Percentiles rank a stretch among this genome's conserved stretches.
Evolutionary conservation across 2,888 invertebrate species (phyloP).

Genomic region (Cloeon dipterum): DNA sequence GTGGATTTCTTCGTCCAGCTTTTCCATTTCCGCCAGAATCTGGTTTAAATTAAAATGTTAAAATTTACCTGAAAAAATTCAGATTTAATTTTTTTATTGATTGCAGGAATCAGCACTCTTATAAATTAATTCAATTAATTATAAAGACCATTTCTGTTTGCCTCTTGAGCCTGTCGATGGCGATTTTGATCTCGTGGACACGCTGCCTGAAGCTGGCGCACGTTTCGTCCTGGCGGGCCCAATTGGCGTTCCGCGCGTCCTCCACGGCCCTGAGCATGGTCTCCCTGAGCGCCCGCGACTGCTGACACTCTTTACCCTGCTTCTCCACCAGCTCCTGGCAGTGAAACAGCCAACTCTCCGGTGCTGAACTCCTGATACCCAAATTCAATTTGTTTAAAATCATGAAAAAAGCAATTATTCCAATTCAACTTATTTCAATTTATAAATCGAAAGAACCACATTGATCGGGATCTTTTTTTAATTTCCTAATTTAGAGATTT

Average conservation of each 20-base stretch:
- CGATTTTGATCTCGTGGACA: background rate
- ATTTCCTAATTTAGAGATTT: no score
- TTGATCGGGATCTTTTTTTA: no score
- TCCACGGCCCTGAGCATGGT: background rate
- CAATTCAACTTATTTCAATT: no score
- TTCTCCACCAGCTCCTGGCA: background rate
- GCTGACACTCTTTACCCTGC: background rate
- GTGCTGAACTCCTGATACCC: slow-evolving; percentile 1
- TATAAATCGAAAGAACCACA: no score
- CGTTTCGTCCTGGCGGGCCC: background rate
- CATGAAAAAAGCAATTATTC: no score
- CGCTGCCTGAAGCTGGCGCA: background rate
- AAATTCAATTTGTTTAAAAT: no score
- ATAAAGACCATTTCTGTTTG: no score
- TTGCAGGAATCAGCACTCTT: no score
- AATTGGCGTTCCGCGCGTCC: background rate
- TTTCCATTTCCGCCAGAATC: background rate
- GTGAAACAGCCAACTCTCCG: background rate
- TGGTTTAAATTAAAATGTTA: no score
- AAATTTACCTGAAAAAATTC: no score
- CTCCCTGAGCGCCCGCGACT: background rate
- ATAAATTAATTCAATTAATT: no score
- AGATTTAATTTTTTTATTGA: no score
- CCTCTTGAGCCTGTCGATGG: background rate
- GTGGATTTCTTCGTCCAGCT: background rate